phyloP scores from a whole-genome alignment of 2,113 vertebrate species.

The Tupaia tana region DNA sequence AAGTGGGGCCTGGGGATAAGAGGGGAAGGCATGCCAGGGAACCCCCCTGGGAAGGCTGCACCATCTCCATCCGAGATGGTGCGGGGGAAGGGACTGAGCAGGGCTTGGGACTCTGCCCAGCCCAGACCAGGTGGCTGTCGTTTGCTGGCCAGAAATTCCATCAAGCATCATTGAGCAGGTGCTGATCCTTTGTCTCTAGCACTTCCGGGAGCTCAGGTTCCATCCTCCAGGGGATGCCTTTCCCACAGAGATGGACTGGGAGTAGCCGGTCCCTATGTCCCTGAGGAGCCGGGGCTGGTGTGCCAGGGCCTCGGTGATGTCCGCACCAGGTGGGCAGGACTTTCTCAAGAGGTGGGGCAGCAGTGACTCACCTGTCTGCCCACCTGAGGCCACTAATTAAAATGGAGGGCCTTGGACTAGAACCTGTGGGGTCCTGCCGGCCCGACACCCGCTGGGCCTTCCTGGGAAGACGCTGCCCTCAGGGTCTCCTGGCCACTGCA shows the following conservation, averaged over 20 bases:
- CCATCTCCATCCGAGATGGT: background rate
- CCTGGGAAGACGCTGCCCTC: background rate
- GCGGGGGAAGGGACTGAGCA: accelerated
- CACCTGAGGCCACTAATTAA: background rate
- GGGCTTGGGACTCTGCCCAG: conserved; percentile 44
- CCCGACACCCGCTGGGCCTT: background rate
- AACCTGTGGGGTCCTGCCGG: background rate
- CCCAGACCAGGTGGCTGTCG: conserved; percentile 37
- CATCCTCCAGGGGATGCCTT: conserved; percentile 25
- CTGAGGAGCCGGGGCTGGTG: background rate
- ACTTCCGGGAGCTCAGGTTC: conserved; percentile 62
- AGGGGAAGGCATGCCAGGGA: background rate
- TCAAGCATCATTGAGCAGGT: conserved; percentile 23
- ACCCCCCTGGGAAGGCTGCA: background rate
- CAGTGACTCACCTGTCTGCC: background rate
- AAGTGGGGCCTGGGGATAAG: background rate
- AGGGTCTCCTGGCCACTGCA: background rate
- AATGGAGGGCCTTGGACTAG: background rate
- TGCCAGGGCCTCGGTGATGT: background rate
- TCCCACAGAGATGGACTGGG: background rate
- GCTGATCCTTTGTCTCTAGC: conserved; percentile 48
- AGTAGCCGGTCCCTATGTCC: conserved; percentile 13
- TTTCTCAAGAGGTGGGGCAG: background rate
- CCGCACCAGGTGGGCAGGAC: background rate
- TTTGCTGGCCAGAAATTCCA: conserved; percentile 60